phyloP scores from a whole-genome alignment of 2,888 invertebrate species.

The Microctonus aethiopoides region DNA sequence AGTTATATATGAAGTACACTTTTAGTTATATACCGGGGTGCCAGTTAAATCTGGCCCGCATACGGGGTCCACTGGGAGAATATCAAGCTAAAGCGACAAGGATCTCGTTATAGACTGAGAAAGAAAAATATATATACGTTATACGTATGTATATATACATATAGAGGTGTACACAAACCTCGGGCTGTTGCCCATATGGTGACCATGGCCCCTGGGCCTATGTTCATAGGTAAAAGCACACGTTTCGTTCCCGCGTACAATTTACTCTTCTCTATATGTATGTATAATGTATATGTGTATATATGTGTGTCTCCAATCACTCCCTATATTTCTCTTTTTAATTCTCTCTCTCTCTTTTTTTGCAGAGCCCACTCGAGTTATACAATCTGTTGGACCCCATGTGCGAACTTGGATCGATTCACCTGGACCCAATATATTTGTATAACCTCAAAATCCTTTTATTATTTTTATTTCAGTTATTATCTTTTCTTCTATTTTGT shows the following conservation, averaged over 20 bases:
- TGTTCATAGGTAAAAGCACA: slow-evolving; percentile 51
- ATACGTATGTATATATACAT: neutral
- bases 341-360: neutral
- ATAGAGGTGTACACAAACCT: slow-evolving; percentile 44
- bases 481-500: neutral
- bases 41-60: slow-evolving; percentile 62
- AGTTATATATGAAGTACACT: slow-evolving; percentile 17
- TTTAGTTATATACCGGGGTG: slow-evolving; percentile 29
- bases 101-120: neutral
- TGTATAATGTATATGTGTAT: too few species aligned
- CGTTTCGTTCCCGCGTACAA: slow-evolving; percentile 25
- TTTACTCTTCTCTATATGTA: slow-evolving; percentile 41
- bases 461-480: neutral
- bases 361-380: slow-evolving; percentile 19
- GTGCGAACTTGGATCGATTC: slow-evolving; percentile 22
- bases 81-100: slow-evolving; percentile 51
- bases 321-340: slow-evolving; percentile 3
- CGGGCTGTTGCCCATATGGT: slow-evolving; percentile 64
- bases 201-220: slow-evolving; percentile 53
- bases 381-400: slow-evolving; percentile 25
- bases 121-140: neutral
- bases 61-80: slow-evolving; percentile 50
- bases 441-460: neutral
- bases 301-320: neutral
- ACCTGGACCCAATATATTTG: slow-evolving; percentile 7